Percentiles rank a stretch among this genome's conserved stretches.
Evolutionary conservation across 2,113 vertebrate genomes (phyloP).

Genomic region (Tragelaphus scriptus): DNA sequence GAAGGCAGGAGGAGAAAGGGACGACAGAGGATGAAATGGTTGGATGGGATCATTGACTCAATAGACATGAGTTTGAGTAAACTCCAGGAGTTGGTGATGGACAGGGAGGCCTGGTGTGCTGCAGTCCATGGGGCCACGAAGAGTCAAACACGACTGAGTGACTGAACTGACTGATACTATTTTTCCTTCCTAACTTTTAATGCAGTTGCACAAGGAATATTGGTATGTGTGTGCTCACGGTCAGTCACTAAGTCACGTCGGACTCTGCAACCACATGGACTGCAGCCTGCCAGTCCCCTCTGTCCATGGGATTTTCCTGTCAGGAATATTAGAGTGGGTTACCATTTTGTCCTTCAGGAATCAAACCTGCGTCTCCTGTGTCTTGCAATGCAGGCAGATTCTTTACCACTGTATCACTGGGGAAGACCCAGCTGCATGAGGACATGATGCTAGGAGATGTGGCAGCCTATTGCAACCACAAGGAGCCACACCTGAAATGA

Average conservation of each 20-base stretch:
- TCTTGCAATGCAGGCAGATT: background rate
- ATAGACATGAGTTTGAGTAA: too few relatives aligned
- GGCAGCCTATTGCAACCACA: background rate
- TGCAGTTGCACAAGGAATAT: background rate
- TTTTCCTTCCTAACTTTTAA: background rate
- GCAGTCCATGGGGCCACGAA: background rate
- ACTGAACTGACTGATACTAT: background rate
- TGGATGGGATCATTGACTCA: too few relatives aligned
- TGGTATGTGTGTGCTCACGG: background rate
- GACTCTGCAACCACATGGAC: background rate
- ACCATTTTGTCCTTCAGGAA: background rate
- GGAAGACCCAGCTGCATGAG: background rate
- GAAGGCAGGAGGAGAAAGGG: too few relatives aligned
- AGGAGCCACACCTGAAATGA: background rate
- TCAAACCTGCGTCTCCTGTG: accelerated
- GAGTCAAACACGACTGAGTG: background rate
- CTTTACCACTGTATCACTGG: accelerated
- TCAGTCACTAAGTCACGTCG: accelerated
- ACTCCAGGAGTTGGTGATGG: background rate
- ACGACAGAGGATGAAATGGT: too few relatives aligned
- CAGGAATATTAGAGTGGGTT: background rate
- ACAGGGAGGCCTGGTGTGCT: background rate
- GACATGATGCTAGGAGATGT: background rate
- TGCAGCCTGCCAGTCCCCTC: background rate
- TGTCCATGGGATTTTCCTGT: background rate